Conservation (phyloP, 1,140 invertebrate species). For the Popillia japonica region DNA sequence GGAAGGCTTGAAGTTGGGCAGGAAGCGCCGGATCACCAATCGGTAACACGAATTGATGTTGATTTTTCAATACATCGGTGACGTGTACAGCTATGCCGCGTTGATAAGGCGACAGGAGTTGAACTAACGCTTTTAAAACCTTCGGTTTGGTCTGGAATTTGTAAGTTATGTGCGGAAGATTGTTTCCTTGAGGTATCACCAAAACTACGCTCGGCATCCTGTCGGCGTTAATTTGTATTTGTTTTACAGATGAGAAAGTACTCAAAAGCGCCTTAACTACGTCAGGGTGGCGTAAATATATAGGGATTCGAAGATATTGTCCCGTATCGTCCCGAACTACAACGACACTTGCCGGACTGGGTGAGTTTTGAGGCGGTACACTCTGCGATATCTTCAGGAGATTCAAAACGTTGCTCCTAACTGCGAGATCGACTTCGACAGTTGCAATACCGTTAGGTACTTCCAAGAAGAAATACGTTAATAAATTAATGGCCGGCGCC, state of each 20-base stretch:
- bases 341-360: neutral
- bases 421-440: neutral
- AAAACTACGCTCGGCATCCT: neutral
- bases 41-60: neutral
- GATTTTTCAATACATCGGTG: neutral
- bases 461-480: neutral
- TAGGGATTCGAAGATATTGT: neutral
- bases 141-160: slow-evolving; percentile 10
- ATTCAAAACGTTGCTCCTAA: neutral
- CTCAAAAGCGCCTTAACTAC: neutral
- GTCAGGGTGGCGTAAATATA: neutral
- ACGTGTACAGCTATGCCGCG: neutral
- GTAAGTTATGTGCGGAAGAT: neutral
- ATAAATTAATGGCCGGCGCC: neutral
- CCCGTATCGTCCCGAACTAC: neutral
- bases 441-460: neutral
- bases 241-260: neutral
- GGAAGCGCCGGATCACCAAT: neutral
- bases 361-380: neutral
- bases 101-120: neutral
- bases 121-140: neutral
- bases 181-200: neutral
- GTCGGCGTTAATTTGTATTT: neutral
- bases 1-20: neutral
- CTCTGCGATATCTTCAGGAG: neutral